These are phyloP conservation scores for Ferdinandea cuprea DNA, from an alignment of 2,888 invertebrate genomes.

Conservation along the genomic window DNA sequence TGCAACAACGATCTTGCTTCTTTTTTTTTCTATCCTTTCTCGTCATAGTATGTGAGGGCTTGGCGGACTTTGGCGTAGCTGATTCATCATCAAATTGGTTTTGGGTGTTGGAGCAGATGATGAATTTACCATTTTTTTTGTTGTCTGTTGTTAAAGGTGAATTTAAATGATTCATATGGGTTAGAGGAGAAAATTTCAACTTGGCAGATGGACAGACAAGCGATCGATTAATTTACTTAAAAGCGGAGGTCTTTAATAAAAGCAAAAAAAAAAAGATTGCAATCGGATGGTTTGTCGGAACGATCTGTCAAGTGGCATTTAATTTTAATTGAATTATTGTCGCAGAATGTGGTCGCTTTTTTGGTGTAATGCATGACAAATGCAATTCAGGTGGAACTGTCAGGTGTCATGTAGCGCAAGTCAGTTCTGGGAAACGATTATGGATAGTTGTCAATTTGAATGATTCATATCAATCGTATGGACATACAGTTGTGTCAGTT, in stretches of 20 bases:
- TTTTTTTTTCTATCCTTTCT: slow-evolving; percentile 16
- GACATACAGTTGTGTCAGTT: too few species aligned
- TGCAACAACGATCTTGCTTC: slow-evolving; percentile 54
- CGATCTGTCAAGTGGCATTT: slow-evolving; percentile 58
- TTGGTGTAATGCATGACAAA: neutral
- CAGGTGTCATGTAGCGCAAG: slow-evolving; percentile 29
- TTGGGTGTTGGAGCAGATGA: slow-evolving; percentile 66
- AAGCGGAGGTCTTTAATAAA: slow-evolving; percentile 43
- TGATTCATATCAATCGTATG: too few species aligned
- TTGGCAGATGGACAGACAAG: slow-evolving; percentile 71
- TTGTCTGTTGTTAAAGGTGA: too few species aligned
- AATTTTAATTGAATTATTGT: slow-evolving; percentile 29
- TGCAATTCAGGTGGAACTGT: slow-evolving; percentile 9
- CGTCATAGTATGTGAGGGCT: slow-evolving; percentile 49
- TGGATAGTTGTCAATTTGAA: neutral
- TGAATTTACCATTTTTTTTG: slow-evolving; percentile 52
- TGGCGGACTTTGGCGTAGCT: slow-evolving; percentile 42
- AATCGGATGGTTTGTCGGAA: slow-evolving; percentile 30
- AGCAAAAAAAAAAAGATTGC: slow-evolving; percentile 51
- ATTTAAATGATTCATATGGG: slow-evolving; percentile 46
- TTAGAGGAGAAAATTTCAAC: slow-evolving; percentile 17
- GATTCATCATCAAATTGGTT: slow-evolving; percentile 70
- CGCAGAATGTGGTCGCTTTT: neutral
- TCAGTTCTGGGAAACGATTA: neutral
- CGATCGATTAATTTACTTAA: slow-evolving; percentile 63